Conservation (phyloP, 2,888 invertebrate genomes). For the Lypha dubia region DNA sequence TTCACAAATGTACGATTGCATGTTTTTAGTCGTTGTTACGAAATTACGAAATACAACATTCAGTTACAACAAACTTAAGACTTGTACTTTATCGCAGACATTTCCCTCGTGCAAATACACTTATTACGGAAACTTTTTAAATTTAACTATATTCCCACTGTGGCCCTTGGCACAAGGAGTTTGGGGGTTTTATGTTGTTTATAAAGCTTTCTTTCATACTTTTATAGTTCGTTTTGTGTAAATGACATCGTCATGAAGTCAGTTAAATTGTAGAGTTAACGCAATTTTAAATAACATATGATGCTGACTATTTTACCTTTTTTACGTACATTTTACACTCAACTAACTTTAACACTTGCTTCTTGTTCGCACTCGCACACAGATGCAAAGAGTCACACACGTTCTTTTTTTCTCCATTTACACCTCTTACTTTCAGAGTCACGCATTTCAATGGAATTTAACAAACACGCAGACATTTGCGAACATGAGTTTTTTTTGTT, state of each 20-base stretch:
- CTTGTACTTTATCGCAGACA: background rate
- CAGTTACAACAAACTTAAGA: slow-evolving; percentile 1
- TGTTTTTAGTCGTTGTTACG: slow-evolving; percentile 9
- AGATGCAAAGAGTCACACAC: too few species aligned
- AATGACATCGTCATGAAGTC: slow-evolving; percentile 67
- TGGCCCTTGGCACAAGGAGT: background rate
- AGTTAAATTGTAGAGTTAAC: slow-evolving; percentile 56
- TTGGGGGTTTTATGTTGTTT: background rate
- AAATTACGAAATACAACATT: slow-evolving; percentile 36
- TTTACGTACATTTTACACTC: slow-evolving; percentile 31
- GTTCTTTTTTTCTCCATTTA: too few species aligned
- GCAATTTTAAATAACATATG: slow-evolving; percentile 56
- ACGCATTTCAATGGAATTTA: slow-evolving; percentile 24
- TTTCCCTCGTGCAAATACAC: background rate
- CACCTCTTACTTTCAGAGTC: slow-evolving; percentile 26
- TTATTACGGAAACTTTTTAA: slow-evolving; percentile 33
- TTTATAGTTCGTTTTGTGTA: slow-evolving; percentile 38
- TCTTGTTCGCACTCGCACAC: background rate
- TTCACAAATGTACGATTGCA: background rate
- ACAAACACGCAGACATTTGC: slow-evolving; percentile 17
- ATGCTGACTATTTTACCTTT: slow-evolving; percentile 33
- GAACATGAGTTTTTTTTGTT: background rate
- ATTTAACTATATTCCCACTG: slow-evolving; percentile 25
- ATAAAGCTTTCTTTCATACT: background rate
- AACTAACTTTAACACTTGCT: slow-evolving; percentile 35